Base-by-base conservation (phyloP, 2,797 vertebrate genomes). In the Pipistrellus kuhlii region DNA sequence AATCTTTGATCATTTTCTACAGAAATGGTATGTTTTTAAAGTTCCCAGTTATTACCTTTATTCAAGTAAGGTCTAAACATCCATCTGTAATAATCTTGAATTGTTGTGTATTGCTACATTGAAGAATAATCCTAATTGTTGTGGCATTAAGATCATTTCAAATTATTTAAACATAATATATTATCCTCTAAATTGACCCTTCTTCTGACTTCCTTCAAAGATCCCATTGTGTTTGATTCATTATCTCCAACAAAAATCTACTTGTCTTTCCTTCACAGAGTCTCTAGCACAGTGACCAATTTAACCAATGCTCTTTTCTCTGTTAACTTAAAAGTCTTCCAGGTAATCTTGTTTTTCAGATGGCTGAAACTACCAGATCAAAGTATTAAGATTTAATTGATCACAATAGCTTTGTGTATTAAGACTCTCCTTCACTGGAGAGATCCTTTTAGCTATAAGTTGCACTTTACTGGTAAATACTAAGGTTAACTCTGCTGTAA, bases 201-300 rank as follows among this genome's bases (percentile, higher is more conserved):
- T 69, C 51, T 91, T 90, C 41, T 93, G n/a, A 88, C 62, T 88
- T 68, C 25, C n/a, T 59, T 93, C 14, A 85, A 90, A 90, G 10
- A 0, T 32, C 72, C 35, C 27, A 25, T 41, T 82, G 27, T 81
- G 8, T 59, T 5, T 94, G 57, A 94, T 10, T 77, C 44, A 6
- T 85, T 59, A 72, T 88, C 41, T 55, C 25, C 18, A 53, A 64
- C 5, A 71, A 55, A 75, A 68, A 72, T 78, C 6, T 48, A 32
- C 13, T 88, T 18, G 38, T n/a, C n/a, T 85, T 88, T 83, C 8
- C 51, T 85, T 35, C 3, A 30, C 11, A 48, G 0, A 18, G 3
- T 76, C 41, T 71, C 20, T 78, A 21, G 12, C 17, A 48, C 20
- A 68, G 8, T n/a, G 14, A 78, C 13, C 53, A 77, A 1, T 57